Evolutionary conservation across 2,113 vertebrate species (phyloP).

Genomic region (Hippocampus mohnikei): DNA sequence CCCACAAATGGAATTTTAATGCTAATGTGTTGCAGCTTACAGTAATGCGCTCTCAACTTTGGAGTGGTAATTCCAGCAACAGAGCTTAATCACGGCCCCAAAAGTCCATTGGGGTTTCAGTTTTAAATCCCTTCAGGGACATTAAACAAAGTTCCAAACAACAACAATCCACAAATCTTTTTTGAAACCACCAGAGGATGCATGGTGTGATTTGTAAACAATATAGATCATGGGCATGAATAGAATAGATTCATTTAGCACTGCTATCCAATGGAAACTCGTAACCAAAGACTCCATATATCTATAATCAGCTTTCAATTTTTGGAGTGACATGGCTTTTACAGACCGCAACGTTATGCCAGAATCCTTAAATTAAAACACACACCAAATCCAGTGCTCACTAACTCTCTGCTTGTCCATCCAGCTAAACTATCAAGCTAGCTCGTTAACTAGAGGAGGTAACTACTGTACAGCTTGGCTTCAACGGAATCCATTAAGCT

Average conservation of each 20-base stretch:
- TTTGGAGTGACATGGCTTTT: neutral
- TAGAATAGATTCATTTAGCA: neutral
- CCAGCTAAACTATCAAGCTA: no score
- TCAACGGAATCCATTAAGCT: no score
- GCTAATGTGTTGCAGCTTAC: constrained; percentile 50
- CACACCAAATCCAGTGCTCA: no score
- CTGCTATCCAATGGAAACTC: neutral
- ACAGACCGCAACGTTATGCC: no score
- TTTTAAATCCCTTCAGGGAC: constrained; percentile 20
- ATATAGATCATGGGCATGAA: neutral
- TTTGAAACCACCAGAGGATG: constrained; percentile 13
- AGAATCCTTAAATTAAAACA: no score
- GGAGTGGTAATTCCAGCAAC: constrained; percentile 42
- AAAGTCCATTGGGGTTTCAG: constrained; percentile 31
- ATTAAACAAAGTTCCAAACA: neutral
- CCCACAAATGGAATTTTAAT: constrained; percentile 51
- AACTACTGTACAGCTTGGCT: no score
- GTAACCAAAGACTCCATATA: neutral
- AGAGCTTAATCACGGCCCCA: constrained; percentile 34
- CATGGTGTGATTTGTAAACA: neutral
- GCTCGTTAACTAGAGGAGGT: no score
- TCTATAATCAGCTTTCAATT: no score
- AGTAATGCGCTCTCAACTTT: constrained; percentile 40
- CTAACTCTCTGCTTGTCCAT: no score
- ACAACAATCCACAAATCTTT: neutral